Conservation (phyloP, 2,888 invertebrate genomes). For the Oasisia sp. region DNA sequence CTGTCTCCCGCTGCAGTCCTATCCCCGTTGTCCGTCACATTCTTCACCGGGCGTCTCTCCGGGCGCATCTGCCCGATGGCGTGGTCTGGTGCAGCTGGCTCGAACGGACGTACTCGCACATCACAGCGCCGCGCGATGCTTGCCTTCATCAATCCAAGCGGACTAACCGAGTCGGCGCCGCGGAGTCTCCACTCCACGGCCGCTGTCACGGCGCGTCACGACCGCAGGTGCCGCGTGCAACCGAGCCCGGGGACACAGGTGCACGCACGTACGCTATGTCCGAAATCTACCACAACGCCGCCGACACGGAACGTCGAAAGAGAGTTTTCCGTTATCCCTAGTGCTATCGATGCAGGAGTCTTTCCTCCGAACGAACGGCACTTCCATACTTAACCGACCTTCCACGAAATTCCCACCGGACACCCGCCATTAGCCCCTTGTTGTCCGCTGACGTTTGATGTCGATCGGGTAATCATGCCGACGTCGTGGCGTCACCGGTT, state of each 20-base stretch:
- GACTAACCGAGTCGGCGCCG: background rate
- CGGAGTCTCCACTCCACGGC: background rate
- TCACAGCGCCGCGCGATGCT: background rate
- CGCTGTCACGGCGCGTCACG: background rate
- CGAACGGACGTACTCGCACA: conserved; percentile 5
- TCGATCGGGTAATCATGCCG: background rate
- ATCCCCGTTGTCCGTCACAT: background rate
- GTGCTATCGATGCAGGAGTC: background rate
- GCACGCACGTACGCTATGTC: background rate
- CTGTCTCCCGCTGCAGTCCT: background rate
- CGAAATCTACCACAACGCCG: background rate
- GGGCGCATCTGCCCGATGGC: background rate
- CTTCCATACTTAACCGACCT: background rate
- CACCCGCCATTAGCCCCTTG: background rate
- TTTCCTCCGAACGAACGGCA: background rate
- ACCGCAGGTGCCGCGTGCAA: background rate
- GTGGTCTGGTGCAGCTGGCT: background rate
- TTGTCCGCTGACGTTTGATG: background rate
- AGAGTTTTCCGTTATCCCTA: background rate
- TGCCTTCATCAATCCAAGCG: conserved; percentile 4
- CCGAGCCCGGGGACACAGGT: too few species aligned
- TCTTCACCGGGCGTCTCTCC: background rate
- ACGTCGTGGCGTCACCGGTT: background rate
- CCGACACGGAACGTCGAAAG: background rate
- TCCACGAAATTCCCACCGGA: background rate